phyloP scores from a whole-genome alignment of 2,797 vertebrate species.

The Smutsia gigantea region DNA sequence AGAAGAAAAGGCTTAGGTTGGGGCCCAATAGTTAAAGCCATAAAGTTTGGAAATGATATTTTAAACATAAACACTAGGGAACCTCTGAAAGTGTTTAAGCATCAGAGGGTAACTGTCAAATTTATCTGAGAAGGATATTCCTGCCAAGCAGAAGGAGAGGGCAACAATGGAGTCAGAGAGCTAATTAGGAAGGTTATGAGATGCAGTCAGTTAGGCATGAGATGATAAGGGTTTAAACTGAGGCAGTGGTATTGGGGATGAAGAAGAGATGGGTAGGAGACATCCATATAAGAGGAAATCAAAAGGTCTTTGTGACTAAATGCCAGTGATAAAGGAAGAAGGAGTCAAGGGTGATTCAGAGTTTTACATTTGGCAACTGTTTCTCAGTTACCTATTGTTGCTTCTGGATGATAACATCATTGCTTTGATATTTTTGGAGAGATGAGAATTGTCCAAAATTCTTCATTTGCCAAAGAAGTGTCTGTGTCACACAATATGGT shows the following conservation, averaged over 20 bases:
- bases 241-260: background rate
- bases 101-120: background rate
- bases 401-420: background rate
- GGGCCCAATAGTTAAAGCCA: background rate
- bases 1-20: background rate
- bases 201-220: background rate
- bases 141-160: background rate
- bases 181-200: background rate
- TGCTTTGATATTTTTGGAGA: slow-evolving; percentile 40
- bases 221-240: background rate
- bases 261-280: background rate
- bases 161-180: background rate
- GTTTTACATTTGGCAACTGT: background rate
- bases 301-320: background rate
- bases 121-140: background rate
- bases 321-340: background rate
- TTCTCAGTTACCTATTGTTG: background rate
- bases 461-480: background rate
- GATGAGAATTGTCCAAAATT: background rate
- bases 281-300: background rate
- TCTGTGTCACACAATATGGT: background rate
- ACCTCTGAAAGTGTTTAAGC: background rate
- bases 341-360: background rate
- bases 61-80: background rate
- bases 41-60: background rate